Base-by-base conservation (phyloP, 2,113 vertebrate genomes). In the Oryzias woworae region DNA sequence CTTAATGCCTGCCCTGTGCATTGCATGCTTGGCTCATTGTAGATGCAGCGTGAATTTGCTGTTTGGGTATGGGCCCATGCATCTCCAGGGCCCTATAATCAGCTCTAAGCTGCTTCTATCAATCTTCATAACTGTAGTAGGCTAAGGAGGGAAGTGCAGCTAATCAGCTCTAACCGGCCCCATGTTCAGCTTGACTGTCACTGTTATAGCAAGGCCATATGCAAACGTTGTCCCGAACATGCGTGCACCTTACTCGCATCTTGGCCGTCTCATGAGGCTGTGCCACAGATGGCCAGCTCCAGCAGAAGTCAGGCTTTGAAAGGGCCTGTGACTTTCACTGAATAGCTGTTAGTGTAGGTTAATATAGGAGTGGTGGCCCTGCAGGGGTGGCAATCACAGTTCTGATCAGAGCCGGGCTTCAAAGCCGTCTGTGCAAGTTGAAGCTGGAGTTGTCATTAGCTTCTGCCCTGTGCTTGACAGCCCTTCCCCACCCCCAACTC, bases 31-130 rank as follows among this genome's bases (percentile, higher is more conserved):
- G 53, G 70, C 84, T 88, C 71, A 84, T 87, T 83, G 87, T 71
- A 77, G 79, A 88, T 87, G 85, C 86, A 64, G 85, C 59, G 74
- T 71, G 73, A 85, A 87, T 81, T 82, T 80, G 81, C 74, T 81
- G 79, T 84, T 87, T 85, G 83, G 76, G 82, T 87, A 76, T 73
- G 78, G 77, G 84, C 83, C 85, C 79, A 75, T 87, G 83, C 85
- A 80, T 87, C 90, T 89, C 88, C 70, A 53, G 85, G 82, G 88
- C 73, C 88, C 82, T 71, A 85, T 88, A 86, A 90, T 88, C 86
- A 87, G 86, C 88, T 82, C 77, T 89, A 88, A 91, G 86, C 84
- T 83, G 82, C 86, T 82, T 83, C 87, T 90, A 89, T 92, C 87
- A 84, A 89, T 92, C 88, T 91, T 88, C 87, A 89, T 90, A 88